Base-by-base conservation (phyloP, 2,797 vertebrate species). In the Gorsachius magnificus region DNA sequence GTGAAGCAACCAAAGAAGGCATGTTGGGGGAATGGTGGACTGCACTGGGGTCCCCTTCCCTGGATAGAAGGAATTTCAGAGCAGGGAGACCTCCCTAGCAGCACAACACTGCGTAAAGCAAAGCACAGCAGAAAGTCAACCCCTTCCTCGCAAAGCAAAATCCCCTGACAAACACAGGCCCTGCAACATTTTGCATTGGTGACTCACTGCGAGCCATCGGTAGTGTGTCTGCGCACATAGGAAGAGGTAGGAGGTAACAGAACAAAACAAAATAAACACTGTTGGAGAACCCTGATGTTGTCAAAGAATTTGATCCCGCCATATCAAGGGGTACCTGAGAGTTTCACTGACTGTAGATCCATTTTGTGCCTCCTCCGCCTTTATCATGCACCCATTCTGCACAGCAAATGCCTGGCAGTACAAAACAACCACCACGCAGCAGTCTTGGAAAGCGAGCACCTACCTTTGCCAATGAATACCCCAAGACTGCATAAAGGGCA, bases 221-320 rank as follows among this genome's bases (percentile, higher is more conserved):
- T 36, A 33, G 16, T 2, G 28, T n/a, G 45, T 53, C 76, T 50
- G 33, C 0, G 0, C 38, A 18, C 1, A 4, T 19, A 58, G 56
- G 76, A 82, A 69, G 71, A 70, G 9, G 57, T 17, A 78, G 45
- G 61, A 95, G 36, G 48, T 17, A 64, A 64, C 11, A 38, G 31
- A 88, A 82, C 35, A 51, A 54, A 86, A 24, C 35, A 58, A 81
- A 74, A 33, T 13, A 77, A 35, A 29, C 21, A 35, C 15, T 72
- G 51, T 9, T 70, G 41, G 57, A 91, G 31, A 95, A 78, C 0
- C 1, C 16, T 46, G 76, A 56, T 31, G 13, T 29, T 60, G 29
- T 46, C 33, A 75, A 56, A 65, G 24, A 70, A 86, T 57, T 51
- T 66, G 53, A 78, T 46, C 61, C 57, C 71, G n/a, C 35, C 31